Percentiles rank a stretch among this genome's conserved stretches.
These are phyloP conservation scores for Sebastes matsubarae DNA, from an alignment of 2,797 vertebrate genomes.

Conservation along the genomic window DNA sequence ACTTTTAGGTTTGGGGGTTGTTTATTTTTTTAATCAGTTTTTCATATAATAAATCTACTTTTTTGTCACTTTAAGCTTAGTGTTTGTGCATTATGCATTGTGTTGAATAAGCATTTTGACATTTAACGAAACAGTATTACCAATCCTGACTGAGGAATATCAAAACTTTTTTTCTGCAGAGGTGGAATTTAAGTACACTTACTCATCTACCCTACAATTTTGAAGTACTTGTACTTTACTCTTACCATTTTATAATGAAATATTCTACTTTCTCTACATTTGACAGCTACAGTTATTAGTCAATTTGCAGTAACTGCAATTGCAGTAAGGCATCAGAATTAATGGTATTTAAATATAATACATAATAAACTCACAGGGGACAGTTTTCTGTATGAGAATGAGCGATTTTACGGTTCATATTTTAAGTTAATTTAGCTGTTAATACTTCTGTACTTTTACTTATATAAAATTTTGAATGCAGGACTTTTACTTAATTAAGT, in stretches of 20 bases:
- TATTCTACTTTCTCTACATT: not conserved
- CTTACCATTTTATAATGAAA: not conserved
- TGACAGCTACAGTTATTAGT: not conserved
- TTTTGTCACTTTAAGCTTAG: not conserved
- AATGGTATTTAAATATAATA: not conserved
- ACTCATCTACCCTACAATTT: not conserved
- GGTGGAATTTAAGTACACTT: not conserved
- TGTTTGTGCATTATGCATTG: not conserved
- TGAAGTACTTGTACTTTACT: not conserved
- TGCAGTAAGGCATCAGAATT: not conserved
- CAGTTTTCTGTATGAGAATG: not conserved
- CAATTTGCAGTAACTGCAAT: not conserved
- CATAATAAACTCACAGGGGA: not conserved
- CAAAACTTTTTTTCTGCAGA: not conserved
- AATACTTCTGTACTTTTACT: not conserved
- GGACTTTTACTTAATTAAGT: not conserved
- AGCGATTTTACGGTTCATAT: not conserved
- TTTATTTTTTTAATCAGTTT: not conserved
- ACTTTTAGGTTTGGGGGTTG: not conserved
- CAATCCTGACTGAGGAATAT: not conserved
- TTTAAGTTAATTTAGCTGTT: not conserved
- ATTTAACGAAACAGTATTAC: not conserved
- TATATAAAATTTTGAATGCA: not conserved
- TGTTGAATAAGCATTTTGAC: not conserved
- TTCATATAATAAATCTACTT: not conserved